Conservation (phyloP, 1,140 invertebrate genomes). For the Bombus difficillimus region DNA sequence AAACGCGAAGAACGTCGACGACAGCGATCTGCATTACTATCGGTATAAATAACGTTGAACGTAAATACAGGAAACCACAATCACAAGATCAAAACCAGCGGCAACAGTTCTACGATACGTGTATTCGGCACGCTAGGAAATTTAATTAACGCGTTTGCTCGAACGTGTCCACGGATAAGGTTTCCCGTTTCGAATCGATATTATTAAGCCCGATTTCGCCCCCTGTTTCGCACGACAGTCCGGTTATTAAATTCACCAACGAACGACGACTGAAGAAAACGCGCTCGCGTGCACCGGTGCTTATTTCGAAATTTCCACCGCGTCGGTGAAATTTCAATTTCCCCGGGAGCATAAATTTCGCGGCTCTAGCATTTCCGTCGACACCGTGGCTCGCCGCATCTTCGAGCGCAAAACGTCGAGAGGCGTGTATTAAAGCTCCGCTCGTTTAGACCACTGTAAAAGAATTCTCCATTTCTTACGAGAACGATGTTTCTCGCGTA, state of each 20-base stretch:
- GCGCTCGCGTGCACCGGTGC: background rate
- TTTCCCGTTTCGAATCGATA: background rate
- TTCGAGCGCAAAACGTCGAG: conserved; percentile 20
- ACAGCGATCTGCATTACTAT: background rate
- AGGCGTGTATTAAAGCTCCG: conserved; percentile 37
- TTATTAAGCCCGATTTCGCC: background rate
- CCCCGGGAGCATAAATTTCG: conserved; percentile 36
- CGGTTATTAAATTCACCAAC: conserved; percentile 11
- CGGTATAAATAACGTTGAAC: background rate
- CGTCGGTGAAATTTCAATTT: conserved; percentile 50
- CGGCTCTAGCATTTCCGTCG: background rate
- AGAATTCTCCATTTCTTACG: conserved; percentile 21
- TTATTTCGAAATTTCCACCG: conserved; percentile 31
- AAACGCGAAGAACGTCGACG: background rate
- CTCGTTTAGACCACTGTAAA: conserved; percentile 10
- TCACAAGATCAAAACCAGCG: background rate
- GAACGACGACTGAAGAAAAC: background rate
- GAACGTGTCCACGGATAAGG: background rate
- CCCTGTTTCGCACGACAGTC: background rate
- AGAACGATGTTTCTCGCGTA: background rate
- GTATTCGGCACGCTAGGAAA: background rate
- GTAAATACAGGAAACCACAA: background rate
- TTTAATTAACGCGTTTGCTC: conserved; percentile 7
- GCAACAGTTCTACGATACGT: background rate
- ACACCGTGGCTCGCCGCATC: conserved; percentile 8